Base-by-base conservation (phyloP, 2,888 invertebrate species). In the Gortyna flavago region DNA sequence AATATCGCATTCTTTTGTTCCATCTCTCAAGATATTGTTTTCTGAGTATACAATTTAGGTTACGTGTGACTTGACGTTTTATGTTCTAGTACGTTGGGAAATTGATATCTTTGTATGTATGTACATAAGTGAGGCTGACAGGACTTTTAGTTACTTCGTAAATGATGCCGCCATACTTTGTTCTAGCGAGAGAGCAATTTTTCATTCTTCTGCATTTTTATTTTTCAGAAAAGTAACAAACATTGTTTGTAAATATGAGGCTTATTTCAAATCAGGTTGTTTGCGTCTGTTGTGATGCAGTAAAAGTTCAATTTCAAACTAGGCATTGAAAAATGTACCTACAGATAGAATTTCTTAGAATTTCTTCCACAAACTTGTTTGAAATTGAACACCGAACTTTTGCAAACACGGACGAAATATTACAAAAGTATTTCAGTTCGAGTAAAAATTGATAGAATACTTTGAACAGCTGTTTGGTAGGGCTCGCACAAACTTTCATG, bases 11-110 rank as follows among this genome's bases (percentile, higher is more conserved):
- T 86, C 83, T 77, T 85, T 65, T 41, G 48, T 61, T 75, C 62
- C 77, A 75, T 80, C 74, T 86, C 61, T 75, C 66, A 68, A 85
- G 71, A 87, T 86, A 83, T 87, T 86, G 83, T 85, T 80, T 86
- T 85, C 80, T 72, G 78, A 67, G 51, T 72, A 82, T 59, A 78
- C 66, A 72, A 82, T 86, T 80, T 80, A 32, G 74, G 75, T 67
- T 76, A 80, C 82, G 75, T 80, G 59, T 77, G 82, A 66, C 81
- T 73, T 75, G 75, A 84, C 76, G 62, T 80, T 86, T 86, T 85
- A 87, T 80, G 78, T 85, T 82, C 68, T 72, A 75, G 72, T 85
- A 70, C 59, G 66, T 74, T 72, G 69, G 35, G 38, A 75, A 79
- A 84, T 81, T 74, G 77, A 84, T 85, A 80, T 86, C 7, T 78